Evolutionary conservation across 2,797 vertebrate species (phyloP).

Genomic region (Amblyraja radiata): DNA sequence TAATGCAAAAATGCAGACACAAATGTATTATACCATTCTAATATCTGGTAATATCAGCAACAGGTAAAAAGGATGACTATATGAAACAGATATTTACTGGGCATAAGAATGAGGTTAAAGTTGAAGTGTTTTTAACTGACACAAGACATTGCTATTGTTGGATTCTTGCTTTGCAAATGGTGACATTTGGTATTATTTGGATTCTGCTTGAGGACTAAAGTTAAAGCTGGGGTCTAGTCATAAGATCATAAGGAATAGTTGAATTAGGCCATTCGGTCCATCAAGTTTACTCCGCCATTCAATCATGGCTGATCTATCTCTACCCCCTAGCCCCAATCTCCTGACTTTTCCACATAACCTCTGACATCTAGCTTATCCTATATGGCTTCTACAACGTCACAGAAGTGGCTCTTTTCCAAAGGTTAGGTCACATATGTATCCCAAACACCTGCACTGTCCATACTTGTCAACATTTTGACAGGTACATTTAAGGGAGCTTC

Average conservation of each 20-base stretch:
- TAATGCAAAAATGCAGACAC: background rate
- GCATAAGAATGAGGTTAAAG: background rate
- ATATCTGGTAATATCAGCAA: background rate
- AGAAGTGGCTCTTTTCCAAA: background rate
- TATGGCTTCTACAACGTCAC: background rate
- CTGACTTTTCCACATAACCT: too few species aligned
- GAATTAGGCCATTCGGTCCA: too few species aligned
- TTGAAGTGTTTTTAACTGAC: background rate
- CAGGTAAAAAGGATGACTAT: background rate
- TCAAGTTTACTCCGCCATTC: too few species aligned
- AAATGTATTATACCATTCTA: background rate
- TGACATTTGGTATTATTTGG: background rate
- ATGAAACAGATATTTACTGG: background rate
- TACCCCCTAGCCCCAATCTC: too few species aligned
- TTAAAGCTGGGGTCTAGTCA: background rate
- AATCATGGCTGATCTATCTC: too few species aligned
- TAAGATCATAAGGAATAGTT: too few species aligned
- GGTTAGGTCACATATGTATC: background rate
- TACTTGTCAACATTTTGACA: background rate
- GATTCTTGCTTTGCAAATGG: background rate
- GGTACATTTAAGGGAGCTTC: background rate
- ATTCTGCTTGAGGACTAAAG: background rate
- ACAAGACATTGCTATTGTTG: background rate
- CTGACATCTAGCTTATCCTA: too few species aligned
- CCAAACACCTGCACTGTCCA: background rate